Evolutionary conservation across 2,797 vertebrate genomes (phyloP).

Genomic region (Martes flavigula): DNA sequence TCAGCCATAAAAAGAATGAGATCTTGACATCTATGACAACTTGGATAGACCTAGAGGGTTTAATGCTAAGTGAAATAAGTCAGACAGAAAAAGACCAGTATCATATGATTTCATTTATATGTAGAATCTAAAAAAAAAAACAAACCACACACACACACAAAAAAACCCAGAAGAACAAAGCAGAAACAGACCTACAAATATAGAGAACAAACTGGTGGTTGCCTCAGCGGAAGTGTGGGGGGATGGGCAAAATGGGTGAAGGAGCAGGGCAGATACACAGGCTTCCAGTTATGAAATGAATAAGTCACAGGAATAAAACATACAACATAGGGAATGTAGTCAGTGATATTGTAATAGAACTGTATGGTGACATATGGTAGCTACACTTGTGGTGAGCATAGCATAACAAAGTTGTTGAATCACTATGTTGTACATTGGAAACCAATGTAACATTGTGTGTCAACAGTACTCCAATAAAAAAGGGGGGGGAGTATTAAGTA

Average conservation of each 20-base stretch:
- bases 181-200: not conserved
- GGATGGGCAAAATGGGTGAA: not conserved
- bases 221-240: not conserved
- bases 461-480: not conserved
- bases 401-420: not conserved
- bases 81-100: not conserved
- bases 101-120: not conserved
- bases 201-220: not conserved
- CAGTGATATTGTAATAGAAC: not conserved
- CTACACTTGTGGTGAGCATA: not conserved
- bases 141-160: too few relatives aligned
- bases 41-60: not conserved
- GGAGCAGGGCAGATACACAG: not conserved
- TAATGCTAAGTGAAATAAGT: not conserved
- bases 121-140: not conserved
- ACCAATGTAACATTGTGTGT: not conserved
- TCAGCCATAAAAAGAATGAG: not conserved
- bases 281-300: not conserved
- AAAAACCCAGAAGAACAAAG: not conserved
- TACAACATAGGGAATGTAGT: not conserved
- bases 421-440: not conserved
- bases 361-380: not conserved
- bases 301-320: not conserved
- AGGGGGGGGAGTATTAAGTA: not conserved
- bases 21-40: not conserved